Evolutionary conservation across 2,888 invertebrate genomes (phyloP).

Genomic region (Autographa gamma): DNA sequence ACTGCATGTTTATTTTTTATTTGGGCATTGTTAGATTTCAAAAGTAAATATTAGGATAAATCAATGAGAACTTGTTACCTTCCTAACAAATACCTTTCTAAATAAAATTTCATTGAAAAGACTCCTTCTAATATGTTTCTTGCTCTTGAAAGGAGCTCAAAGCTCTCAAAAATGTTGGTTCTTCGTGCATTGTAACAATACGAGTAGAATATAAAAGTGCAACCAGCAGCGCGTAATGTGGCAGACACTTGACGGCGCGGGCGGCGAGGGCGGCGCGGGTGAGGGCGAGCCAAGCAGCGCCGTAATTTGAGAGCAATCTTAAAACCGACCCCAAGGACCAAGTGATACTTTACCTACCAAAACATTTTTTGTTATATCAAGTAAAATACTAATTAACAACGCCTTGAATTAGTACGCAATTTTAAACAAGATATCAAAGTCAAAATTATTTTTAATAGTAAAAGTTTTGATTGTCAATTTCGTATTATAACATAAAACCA

Average conservation of each 20-base stretch:
- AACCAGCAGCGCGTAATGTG: constrained; percentile 32
- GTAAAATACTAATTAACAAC: background rate
- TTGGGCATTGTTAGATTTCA: no score
- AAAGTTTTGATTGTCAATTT: constrained; percentile 4
- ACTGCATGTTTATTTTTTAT: no score
- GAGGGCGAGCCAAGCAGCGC: constrained; percentile 6
- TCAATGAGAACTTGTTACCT: no score
- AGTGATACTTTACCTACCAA: constrained; percentile 23
- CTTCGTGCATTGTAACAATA: constrained; percentile 11
- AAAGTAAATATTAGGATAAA: no score
- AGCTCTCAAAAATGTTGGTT: background rate
- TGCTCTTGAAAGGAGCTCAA: background rate
- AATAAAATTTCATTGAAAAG: background rate
- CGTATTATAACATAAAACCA: background rate
- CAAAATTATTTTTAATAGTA: background rate
- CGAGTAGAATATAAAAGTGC: constrained; percentile 22
- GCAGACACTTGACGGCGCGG: constrained; percentile 24
- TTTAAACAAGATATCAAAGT: background rate
- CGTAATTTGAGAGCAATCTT: constrained; percentile 32
- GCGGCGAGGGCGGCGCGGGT: background rate
- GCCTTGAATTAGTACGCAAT: background rate
- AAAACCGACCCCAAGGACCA: constrained; percentile 30
- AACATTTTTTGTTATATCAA: constrained; percentile 17
- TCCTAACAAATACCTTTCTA: no score
- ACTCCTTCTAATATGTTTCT: background rate